Percentiles rank a stretch among this genome's conserved stretches.
Conservation (phyloP, 2,113 vertebrate genomes). For the Typhlomys cinereus region DNA sequence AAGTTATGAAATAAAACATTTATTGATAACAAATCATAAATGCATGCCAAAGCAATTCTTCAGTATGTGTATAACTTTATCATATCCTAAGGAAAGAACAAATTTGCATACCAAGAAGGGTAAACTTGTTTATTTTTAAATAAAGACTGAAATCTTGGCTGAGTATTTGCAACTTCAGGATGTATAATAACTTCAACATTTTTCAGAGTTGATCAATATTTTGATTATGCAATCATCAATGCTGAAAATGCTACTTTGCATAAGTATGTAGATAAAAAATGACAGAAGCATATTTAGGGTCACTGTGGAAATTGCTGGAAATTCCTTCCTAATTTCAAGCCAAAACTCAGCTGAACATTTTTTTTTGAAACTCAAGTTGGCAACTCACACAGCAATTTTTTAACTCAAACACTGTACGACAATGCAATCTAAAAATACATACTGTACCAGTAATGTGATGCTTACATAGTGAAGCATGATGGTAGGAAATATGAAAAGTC, state of each 20-base stretch:
- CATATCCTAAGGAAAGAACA: neutral
- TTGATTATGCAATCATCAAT: neutral
- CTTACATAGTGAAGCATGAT: neutral
- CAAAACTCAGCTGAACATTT: neutral
- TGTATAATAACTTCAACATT: neutral
- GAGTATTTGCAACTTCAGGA: neutral
- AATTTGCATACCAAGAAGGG: neutral
- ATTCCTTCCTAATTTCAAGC: neutral
- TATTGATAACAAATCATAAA: neutral
- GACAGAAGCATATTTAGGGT: neutral
- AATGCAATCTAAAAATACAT: neutral
- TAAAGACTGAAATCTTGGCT: neutral
- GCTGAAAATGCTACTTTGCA: neutral
- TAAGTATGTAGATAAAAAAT: neutral
- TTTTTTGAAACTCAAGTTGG: neutral
- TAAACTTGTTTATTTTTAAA: neutral
- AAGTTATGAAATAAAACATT: neutral
- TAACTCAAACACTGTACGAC: neutral
- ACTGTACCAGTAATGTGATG: neutral
- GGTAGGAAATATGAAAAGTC: neutral
- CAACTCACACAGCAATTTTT: neutral
- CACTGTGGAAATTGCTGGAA: neutral
- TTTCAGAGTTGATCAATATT: neutral
- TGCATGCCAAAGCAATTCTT: neutral
- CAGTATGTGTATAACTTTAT: neutral